Percentiles rank a stretch among this genome's conserved stretches.
Conservation (phyloP, 92 coral and sea anemone genomes). For the Epizoanthus rinbou region DNA sequence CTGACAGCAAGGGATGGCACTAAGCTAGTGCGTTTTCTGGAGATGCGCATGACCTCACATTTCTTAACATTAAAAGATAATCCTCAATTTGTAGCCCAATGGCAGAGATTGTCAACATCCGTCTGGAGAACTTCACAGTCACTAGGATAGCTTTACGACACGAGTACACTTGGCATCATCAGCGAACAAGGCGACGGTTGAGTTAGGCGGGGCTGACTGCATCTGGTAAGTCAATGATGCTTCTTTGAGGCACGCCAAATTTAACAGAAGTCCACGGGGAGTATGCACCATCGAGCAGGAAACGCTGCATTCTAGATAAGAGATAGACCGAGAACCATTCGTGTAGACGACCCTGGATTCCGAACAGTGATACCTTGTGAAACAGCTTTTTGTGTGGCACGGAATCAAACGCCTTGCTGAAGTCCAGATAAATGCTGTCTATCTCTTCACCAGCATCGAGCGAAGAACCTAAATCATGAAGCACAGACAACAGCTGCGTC, state of each 20-base stretch:
- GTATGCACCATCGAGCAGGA: conserved; percentile 17
- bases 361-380: conserved; percentile 37
- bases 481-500: conserved; percentile 40
- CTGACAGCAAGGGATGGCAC: background rate
- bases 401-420: conserved; percentile 51
- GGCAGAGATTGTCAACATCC: conserved; percentile 20
- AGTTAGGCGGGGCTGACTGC: background rate
- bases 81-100: background rate
- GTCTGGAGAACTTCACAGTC: conserved; percentile 24
- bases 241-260: conserved; percentile 52
- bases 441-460: conserved; percentile 49
- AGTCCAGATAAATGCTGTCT: conserved; percentile 54
- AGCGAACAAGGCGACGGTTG: conserved; percentile 47
- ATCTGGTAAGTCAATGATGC: conserved; percentile 48
- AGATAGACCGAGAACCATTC: conserved; percentile 34
- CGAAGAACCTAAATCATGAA: conserved; percentile 32
- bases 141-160: background rate
- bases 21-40: conserved; percentile 10
- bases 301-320: background rate
- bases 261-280: background rate
- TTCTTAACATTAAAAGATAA: background rate
- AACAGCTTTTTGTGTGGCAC: conserved; percentile 42
- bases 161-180: conserved; percentile 52
- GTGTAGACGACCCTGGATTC: conserved; percentile 37
- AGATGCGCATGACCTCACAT: conserved; percentile 11